Base-by-base conservation (phyloP, 2,113 vertebrate genomes). In the Python bivittatus region DNA sequence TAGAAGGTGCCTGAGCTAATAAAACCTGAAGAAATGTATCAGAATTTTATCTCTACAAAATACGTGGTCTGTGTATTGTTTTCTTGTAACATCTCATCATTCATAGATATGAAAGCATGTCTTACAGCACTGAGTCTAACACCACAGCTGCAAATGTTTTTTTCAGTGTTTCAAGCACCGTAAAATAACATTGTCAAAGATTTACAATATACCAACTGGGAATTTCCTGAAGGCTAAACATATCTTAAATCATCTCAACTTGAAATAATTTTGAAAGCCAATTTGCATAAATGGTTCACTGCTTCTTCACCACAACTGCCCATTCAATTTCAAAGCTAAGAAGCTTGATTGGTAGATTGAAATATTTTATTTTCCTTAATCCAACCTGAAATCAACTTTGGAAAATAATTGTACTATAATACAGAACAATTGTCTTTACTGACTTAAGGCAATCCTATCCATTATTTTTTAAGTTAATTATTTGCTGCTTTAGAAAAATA, bases 1-100 rank as follows among this genome's bases (percentile, higher is more conserved):
- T 97, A 93, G 53, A 58, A 96, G 93, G 94, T 97, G 96, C 96
- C 97, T 96, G 92, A 92, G 92, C 96, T 98, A 97, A 97, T 97
- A 97, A 96, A 97, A 96, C 95, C 92, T 95, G 90, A 93, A 95
- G 93, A 95, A 94, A 64, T 95, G 8, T 92, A 86, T 53, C 64
- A 84, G 52, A 95, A 94, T 95, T 93, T 92, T 93, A 94, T 29
- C 79, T 84, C 87, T 72, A 91, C 92, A 53, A 93, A 95, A 96
- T 93, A 58, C 88, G 94, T 93, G 89, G 83, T 93, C 95, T 95
- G 58, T 17, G 3, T 27, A 87, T 91, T 20, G 5, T 83, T 92
- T 7, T 2, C 85, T 58, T 20, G 91, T 92, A 72, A 86, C 60
- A 91, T 94, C 85, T 61, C 96, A 91, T 93, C 91, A 38, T 93